phyloP scores from a whole-genome alignment of 2,888 invertebrate species.

The Ornithoptera priamus region DNA sequence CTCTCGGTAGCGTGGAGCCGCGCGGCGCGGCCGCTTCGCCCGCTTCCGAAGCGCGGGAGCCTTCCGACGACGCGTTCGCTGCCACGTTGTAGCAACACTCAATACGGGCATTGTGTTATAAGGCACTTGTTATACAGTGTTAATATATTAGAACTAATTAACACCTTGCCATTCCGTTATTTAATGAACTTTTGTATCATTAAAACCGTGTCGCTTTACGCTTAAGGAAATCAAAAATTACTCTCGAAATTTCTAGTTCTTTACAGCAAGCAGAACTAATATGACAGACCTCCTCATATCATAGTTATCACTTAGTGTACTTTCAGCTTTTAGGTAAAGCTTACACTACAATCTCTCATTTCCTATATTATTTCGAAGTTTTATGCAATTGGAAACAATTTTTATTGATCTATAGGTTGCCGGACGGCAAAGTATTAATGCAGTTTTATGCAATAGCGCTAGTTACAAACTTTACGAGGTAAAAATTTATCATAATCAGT shows the following conservation, averaged over 20 bases:
- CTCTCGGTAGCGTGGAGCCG: slow-evolving; percentile 67
- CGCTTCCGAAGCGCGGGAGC: slow-evolving; percentile 71
- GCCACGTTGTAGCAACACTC: slow-evolving; percentile 72
- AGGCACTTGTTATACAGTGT: slow-evolving; percentile 24
- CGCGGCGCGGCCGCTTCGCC: slow-evolving; percentile 73
- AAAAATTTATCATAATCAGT: not conserved
- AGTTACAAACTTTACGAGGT: not conserved
- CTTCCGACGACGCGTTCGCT: slow-evolving; percentile 79
- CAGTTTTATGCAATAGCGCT: not conserved
- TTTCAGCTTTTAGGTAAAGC: too few species aligned
- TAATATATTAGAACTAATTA: not conserved
- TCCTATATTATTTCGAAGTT: not conserved
- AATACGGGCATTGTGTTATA: slow-evolving; percentile 48
- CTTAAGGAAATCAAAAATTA: too few species aligned
- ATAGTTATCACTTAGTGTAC: too few species aligned
- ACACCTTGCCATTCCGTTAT: not conserved
- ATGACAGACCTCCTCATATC: too few species aligned
- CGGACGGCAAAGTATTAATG: not conserved
- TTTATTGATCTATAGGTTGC: not conserved
- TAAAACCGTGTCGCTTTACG: not conserved
- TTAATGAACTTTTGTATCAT: not conserved
- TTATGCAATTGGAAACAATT: not conserved
- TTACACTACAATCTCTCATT: too few species aligned
- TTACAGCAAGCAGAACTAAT: too few species aligned
- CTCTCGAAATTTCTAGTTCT: too few species aligned